Base-by-base conservation (phyloP, 2,797 vertebrate species). In the Cryptoblepharus egeriae region DNA sequence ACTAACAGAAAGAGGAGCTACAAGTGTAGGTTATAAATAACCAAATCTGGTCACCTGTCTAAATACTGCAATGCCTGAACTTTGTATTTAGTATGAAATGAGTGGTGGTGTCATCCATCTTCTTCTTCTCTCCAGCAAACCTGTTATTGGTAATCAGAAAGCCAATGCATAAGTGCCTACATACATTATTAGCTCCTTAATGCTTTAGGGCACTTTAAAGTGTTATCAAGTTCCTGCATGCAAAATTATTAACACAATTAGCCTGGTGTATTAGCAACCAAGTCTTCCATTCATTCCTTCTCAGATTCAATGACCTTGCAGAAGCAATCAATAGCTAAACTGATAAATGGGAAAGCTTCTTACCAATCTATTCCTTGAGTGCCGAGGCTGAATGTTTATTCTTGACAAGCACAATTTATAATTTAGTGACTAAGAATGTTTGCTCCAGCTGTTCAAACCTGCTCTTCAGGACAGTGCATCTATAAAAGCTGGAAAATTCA, bases 291-390 rank as follows among this genome's bases (percentile, higher is more conserved):
- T 93, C 79, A 90, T 95, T 89, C 88, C 78, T 77, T 77, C 83
- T 89, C 88, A 69, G 77, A 92, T 87, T 91, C 90, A 90, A 88
- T 87, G 90, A 87, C 88, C 87, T 93, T 92, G 88, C 85, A 92
- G 84, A 90, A 71, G 77, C 90, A 94, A 95, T 95, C 94, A 93
- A 95, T 94, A 92, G 79, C 82, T 88, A 85, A 94, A 91, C 79
- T 92, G 93, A 95, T 91, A 96, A 94, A 94, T 92, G 91, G 79
- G 75, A 90, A 83, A 85, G 67, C 73, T 92, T 87, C 84, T 94
- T 93, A 92, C 93, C 94, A 94, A 93, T 91, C 91, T 89, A 82
- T 94, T 92, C 85, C 88, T 92, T 88, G 88, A 93, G 89, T 85
- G 85, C 88, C 88, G 75, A 87, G 91, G 93, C 42, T 70, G 88